phyloP scores from a whole-genome alignment of 2,888 invertebrate genomes.

The Scelioninae gen. 1 region DNA sequence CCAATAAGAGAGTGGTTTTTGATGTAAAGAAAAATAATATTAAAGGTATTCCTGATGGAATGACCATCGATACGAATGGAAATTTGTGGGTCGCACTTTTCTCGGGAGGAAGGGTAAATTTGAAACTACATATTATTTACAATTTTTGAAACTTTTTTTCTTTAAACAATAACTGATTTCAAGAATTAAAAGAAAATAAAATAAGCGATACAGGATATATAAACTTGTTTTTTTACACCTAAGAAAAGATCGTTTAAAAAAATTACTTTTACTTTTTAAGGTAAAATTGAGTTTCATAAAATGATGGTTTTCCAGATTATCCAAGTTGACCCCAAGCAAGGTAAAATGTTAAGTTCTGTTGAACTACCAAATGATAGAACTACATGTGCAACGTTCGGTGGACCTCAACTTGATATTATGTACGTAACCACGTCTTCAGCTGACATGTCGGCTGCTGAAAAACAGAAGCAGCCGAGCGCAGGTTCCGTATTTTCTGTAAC shows the following conservation, averaged over 20 bases:
- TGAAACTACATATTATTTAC: neutral
- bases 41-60: constrained; percentile 88
- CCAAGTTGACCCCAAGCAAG: constrained; percentile 86
- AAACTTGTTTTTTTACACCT: neutral
- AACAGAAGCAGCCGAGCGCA: too few species aligned
- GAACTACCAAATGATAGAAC: constrained; percentile 86
- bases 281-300: too few species aligned
- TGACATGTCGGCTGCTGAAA: too few species aligned
- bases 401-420: constrained; percentile 86
- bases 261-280: neutral
- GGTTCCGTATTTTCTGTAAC: too few species aligned
- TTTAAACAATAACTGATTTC: too few species aligned
- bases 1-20: constrained; percentile 86
- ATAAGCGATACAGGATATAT: too few species aligned
- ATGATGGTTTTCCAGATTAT: constrained; percentile 87
- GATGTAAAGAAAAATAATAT: constrained; percentile 86
- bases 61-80: constrained; percentile 91
- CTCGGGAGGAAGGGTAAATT: constrained; percentile 23
- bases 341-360: constrained; percentile 86
- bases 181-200: too few species aligned
- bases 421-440: too few species aligned
- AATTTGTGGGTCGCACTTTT: constrained; percentile 88
- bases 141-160: neutral
- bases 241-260: neutral
- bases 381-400: constrained; percentile 90